Conservation (phyloP, 2,113 vertebrate genomes). For the Halichoerus grypus region DNA sequence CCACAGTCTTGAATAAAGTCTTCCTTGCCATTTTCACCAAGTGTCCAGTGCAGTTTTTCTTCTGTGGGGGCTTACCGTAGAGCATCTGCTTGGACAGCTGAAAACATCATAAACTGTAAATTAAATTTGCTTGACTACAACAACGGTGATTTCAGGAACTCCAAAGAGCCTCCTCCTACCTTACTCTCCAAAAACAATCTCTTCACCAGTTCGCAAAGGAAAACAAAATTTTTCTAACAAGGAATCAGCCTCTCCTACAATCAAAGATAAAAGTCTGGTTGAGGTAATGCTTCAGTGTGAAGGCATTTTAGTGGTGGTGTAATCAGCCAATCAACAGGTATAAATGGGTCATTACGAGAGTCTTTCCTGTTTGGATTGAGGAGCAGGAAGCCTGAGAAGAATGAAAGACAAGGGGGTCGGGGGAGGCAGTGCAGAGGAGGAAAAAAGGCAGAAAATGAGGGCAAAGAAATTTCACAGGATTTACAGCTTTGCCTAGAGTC, state of each 20-base stretch:
- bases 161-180: neutral
- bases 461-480: slow-evolving; percentile 35
- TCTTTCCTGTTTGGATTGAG: slow-evolving; percentile 29
- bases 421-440: neutral
- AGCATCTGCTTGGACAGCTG: neutral
- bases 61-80: neutral
- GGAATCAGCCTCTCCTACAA: neutral
- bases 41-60: neutral
- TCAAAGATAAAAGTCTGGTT: slow-evolving; percentile 34
- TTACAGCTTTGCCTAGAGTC: neutral
- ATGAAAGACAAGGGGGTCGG: neutral
- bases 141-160: slow-evolving; percentile 1
- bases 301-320: neutral
- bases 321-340: slow-evolving; percentile 63
- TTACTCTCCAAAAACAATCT: neutral
- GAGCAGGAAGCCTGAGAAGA: neutral
- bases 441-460: neutral
- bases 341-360: slow-evolving; percentile 44
- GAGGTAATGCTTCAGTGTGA: neutral
- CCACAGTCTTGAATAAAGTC: neutral
- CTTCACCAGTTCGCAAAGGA: neutral
- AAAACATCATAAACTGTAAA: slow-evolving; percentile 42
- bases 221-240: slow-evolving; percentile 37
- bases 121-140: slow-evolving; percentile 14
- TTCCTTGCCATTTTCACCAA: slow-evolving; percentile 29